These are phyloP conservation scores for Leptura quadrifasciata DNA, from an alignment of 2,888 invertebrate species.

Conservation along the genomic window DNA sequence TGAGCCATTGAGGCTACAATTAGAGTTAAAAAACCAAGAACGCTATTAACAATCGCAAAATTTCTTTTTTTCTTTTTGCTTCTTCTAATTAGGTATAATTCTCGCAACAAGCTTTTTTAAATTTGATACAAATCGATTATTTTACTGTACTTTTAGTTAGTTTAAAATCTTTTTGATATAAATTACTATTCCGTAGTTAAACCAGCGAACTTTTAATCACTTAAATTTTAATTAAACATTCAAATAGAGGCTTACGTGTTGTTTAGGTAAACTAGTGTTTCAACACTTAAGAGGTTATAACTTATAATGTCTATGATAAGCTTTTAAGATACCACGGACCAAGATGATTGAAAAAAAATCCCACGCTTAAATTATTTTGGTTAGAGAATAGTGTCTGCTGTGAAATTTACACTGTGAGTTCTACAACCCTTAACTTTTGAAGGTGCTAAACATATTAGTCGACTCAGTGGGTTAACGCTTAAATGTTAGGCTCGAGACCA, in stretches of 20 bases:
- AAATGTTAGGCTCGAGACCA: no score
- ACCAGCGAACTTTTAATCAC: conserved; percentile 18
- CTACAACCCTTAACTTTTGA: no score
- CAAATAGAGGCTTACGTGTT: conserved; percentile 14
- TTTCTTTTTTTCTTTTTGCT: no score
- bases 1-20: no score
- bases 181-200: conserved; percentile 4
- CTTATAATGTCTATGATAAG: background rate
- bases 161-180: background rate
- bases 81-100: no score
- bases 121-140: background rate
- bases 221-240: conserved; percentile 23
- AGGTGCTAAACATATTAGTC: no score
- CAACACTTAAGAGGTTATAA: conserved; percentile 16
- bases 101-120: no score
- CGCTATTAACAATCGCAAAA: no score
- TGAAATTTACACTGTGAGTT: no score
- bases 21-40: no score
- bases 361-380: background rate
- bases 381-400: background rate
- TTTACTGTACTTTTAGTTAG: background rate
- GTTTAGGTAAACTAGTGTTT: conserved; percentile 17
- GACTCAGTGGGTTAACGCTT: no score
- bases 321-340: conserved; percentile 7
- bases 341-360: background rate